Evolutionary conservation across 2,113 vertebrate species (phyloP).

Genomic region (Megaptera novaeangliae): DNA sequence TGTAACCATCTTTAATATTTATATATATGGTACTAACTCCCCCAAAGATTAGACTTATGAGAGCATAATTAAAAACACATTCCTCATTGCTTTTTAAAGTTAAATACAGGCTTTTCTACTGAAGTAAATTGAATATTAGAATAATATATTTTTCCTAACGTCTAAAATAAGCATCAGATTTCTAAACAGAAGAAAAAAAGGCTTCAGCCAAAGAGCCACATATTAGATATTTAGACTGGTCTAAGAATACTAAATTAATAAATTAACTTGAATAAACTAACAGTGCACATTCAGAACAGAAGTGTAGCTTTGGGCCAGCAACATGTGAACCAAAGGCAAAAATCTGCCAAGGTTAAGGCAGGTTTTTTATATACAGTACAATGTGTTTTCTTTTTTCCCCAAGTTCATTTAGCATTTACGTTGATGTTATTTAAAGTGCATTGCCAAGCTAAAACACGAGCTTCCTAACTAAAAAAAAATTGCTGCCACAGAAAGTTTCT

Average conservation of each 20-base stretch:
- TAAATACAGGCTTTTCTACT: constrained; percentile 43
- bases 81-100: constrained; percentile 49
- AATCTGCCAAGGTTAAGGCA: constrained; percentile 62
- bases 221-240: constrained; percentile 21
- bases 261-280: constrained; percentile 53
- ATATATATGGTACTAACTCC: not conserved
- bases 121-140: constrained; percentile 7
- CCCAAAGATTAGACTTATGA: constrained; percentile 18
- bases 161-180: constrained; percentile 38
- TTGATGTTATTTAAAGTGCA: constrained; percentile 58
- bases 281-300: constrained; percentile 62
- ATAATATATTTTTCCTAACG: constrained; percentile 33
- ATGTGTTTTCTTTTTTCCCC: not conserved
- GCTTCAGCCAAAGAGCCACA: constrained; percentile 41
- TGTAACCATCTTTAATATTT: not conserved
- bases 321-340: constrained; percentile 70
- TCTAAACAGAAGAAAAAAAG: constrained; percentile 52
- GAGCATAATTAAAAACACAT: constrained; percentile 54
- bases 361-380: constrained; percentile 36
- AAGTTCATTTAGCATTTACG: constrained; percentile 51
- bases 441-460: constrained; percentile 57
- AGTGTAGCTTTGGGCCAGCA: constrained; percentile 69
- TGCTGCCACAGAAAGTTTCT: constrained; percentile 8
- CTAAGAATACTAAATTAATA: constrained; percentile 49
- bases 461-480: constrained; percentile 47